phyloP scores from a whole-genome alignment of 2,113 vertebrate species.

The Bufo bufo region DNA sequence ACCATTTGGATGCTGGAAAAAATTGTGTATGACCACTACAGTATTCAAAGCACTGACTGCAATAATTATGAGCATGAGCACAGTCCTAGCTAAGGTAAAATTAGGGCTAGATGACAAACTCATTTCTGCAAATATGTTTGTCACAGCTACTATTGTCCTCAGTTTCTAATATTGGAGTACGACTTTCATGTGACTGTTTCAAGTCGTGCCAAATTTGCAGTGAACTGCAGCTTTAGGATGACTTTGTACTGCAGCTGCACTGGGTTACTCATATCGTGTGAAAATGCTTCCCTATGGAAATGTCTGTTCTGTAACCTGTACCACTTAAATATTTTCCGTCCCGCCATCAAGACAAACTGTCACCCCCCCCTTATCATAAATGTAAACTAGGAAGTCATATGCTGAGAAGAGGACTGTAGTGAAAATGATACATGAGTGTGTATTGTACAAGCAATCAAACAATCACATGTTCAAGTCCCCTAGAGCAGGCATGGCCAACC shows the following conservation, averaged over 20 bases:
- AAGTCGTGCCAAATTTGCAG: background rate
- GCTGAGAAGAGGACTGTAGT: too few relatives aligned
- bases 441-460: too few relatives aligned
- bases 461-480: too few relatives aligned
- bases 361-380: too few relatives aligned
- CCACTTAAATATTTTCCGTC: background rate
- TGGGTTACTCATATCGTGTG: background rate
- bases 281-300: too few relatives aligned
- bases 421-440: too few relatives aligned
- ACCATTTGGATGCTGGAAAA: background rate
- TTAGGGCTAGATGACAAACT: background rate
- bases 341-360: background rate
- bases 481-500: too few relatives aligned
- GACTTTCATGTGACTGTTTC: background rate
- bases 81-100: background rate
- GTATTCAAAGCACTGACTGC: background rate
- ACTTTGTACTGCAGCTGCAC: background rate
- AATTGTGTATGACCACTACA: background rate
- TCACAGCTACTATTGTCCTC: background rate
- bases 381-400: too few relatives aligned
- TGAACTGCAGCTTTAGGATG: background rate
- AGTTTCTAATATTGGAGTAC: background rate
- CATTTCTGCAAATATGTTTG: background rate
- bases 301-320: background rate
- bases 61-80: background rate